Percentiles rank a stretch among this genome's conserved stretches.
Evolutionary conservation across 2,797 vertebrate genomes (phyloP).

Genomic region (Diceros bicornis): DNA sequence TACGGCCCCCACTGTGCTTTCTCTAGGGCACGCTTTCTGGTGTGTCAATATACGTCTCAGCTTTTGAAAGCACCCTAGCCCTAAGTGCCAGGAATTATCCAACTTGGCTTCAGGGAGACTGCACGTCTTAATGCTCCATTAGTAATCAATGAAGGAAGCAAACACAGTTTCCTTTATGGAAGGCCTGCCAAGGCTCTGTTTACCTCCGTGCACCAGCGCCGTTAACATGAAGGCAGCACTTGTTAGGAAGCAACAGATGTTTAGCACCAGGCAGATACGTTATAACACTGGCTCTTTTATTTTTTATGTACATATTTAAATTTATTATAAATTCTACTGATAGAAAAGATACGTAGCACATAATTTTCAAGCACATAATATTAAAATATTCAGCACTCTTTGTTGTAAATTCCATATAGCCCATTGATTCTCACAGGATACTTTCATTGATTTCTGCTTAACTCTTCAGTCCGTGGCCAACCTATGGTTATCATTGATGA

Average conservation of each 20-base stretch:
- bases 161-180: slow-evolving; percentile 80
- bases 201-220: slow-evolving; percentile 77
- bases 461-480: too few relatives aligned
- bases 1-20: neutral
- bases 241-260: slow-evolving; percentile 79
- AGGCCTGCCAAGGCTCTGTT: slow-evolving; percentile 79
- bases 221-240: slow-evolving; percentile 77
- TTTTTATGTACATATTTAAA: too few relatives aligned
- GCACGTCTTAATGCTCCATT: slow-evolving; percentile 80
- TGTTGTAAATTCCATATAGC: too few relatives aligned
- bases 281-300: slow-evolving; percentile 74
- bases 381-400: too few relatives aligned
- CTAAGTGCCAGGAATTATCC: slow-evolving; percentile 78
- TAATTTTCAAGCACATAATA: too few relatives aligned
- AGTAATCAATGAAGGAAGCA: slow-evolving; percentile 84
- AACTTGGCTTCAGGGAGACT: slow-evolving; percentile 76
- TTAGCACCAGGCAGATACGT: slow-evolving; percentile 68
- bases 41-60: slow-evolving; percentile 77
- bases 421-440: too few relatives aligned
- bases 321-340: too few relatives aligned
- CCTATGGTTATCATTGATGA: too few relatives aligned
- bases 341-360: too few relatives aligned
- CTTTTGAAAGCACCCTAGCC: slow-evolving; percentile 77
- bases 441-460: too few relatives aligned
- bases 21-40: slow-evolving; percentile 52